phyloP scores from a whole-genome alignment of 2,888 invertebrate genomes.

The Sinotaia quadrata region DNA sequence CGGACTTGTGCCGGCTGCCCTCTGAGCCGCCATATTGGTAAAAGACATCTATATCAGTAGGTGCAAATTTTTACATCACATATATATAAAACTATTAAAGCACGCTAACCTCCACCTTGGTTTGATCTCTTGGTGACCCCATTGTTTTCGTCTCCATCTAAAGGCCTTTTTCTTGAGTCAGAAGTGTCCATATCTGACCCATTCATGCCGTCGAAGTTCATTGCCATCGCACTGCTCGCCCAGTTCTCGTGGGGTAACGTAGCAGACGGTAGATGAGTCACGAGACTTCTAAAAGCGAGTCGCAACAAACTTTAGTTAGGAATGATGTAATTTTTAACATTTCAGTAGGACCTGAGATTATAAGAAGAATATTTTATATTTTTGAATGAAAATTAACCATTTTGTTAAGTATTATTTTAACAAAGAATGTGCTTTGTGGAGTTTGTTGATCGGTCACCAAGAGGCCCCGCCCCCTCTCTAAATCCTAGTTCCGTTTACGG shows the following conservation, averaged over 20 bases:
- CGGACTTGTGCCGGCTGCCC: slow-evolving; percentile 55
- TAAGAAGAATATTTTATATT: no score
- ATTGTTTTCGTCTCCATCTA: slow-evolving; percentile 70
- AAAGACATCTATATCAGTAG: slow-evolving; percentile 45
- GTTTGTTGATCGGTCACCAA: neutral
- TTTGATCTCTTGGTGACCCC: slow-evolving; percentile 71
- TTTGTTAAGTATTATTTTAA: no score
- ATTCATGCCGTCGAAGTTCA: slow-evolving; percentile 69
- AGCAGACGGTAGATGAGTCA: slow-evolving; percentile 46
- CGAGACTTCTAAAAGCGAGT: slow-evolving; percentile 52
- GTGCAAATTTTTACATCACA: slow-evolving; percentile 37
- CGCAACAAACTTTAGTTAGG: no score
- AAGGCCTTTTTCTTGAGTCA: slow-evolving; percentile 71
- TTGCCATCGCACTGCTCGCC: slow-evolving; percentile 67
- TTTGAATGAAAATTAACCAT: no score
- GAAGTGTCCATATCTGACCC: slow-evolving; percentile 69
- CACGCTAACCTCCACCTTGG: slow-evolving; percentile 69
- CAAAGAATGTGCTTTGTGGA: no score
- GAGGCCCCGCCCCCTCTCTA: neutral
- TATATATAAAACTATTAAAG: slow-evolving; percentile 48
- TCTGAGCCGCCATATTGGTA: slow-evolving; percentile 66
- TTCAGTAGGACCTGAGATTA: no score
- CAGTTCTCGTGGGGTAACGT: slow-evolving; percentile 70
- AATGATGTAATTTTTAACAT: no score
- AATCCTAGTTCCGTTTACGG: neutral